Evolutionary conservation across 2,113 vertebrate genomes (phyloP).

Genomic region (Notarius quadriscutis): DNA sequence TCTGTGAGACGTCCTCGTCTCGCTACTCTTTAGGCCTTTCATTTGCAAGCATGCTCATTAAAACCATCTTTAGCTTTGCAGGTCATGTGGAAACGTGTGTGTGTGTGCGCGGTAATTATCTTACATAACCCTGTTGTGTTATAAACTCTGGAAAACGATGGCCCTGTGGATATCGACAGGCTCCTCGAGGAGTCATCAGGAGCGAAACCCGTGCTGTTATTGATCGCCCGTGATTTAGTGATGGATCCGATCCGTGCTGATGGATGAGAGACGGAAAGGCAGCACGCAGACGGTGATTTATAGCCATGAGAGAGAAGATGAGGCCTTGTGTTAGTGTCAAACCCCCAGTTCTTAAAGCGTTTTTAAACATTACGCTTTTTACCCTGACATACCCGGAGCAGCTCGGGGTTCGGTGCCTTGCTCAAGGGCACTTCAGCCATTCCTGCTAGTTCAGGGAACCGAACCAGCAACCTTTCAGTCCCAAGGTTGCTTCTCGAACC

Average conservation of each 20-base stretch:
- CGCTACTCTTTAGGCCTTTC: neutral
- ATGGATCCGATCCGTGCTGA: conserved; percentile 61
- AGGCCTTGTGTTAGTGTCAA: neutral
- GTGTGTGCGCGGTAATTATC: neutral
- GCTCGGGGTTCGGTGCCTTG: too few species aligned
- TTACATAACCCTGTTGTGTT: conserved; percentile 45
- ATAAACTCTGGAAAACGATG: conserved; percentile 54
- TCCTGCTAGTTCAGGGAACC: too few species aligned
- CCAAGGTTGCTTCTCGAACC: too few species aligned
- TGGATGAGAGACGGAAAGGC: conserved; percentile 54
- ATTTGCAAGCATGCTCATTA: conserved; percentile 44
- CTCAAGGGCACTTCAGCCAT: too few species aligned
- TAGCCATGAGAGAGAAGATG: neutral
- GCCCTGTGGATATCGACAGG: conserved; percentile 49
- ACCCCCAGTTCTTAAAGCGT: neutral
- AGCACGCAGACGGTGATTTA: conserved; percentile 39
- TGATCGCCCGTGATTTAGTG: conserved; percentile 58
- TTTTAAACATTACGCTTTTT: too few species aligned
- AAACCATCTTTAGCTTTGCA: conserved; percentile 7
- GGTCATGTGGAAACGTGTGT: neutral
- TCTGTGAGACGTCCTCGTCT: conserved; percentile 1
- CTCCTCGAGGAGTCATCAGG: conserved; percentile 43
- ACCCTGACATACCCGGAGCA: too few species aligned
- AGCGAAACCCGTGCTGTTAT: conserved; percentile 66
- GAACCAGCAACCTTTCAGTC: too few species aligned